These are phyloP conservation scores for Gasterosteus nipponicus DNA, from an alignment of 2,113 vertebrate genomes.

Conservation along the genomic window DNA sequence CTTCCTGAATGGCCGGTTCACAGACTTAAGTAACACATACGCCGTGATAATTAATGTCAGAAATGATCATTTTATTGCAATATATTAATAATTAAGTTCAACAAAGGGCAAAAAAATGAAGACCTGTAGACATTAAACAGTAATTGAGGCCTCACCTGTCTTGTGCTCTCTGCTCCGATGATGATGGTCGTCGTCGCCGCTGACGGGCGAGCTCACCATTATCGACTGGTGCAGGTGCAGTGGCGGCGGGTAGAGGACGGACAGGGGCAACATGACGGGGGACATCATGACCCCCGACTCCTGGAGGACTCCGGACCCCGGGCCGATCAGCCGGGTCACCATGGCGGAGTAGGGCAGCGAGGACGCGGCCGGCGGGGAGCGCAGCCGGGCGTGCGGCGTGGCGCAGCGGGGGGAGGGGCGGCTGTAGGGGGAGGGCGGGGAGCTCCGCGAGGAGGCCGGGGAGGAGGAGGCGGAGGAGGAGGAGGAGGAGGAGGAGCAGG, in stretches of 20 bases:
- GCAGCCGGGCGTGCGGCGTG: constrained; percentile 71
- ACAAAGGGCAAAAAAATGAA: background rate
- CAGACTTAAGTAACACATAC: background rate
- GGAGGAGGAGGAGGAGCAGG: constrained; percentile 75
- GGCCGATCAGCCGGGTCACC: constrained; percentile 83
- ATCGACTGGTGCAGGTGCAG: constrained; percentile 89
- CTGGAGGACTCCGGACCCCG: constrained; percentile 86
- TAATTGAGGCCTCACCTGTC: constrained; percentile 78
- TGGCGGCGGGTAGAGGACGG: constrained; percentile 89
- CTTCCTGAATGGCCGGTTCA: background rate
- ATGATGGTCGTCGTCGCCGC: constrained; percentile 84
- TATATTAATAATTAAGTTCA: background rate
- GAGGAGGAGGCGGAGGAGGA: constrained; percentile 78
- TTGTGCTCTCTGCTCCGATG: constrained; percentile 75
- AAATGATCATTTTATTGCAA: background rate
- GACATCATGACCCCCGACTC: constrained; percentile 84
- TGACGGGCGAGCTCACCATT: constrained; percentile 83
- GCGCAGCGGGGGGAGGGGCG: constrained; percentile 79
- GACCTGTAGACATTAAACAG: background rate
- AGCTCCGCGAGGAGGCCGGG: constrained; percentile 61
- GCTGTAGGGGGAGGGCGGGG: constrained; percentile 73
- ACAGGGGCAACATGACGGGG: constrained; percentile 89
- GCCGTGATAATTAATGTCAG: background rate
- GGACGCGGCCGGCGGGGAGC: constrained; percentile 78
- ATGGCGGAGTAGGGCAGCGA: constrained; percentile 83